A percentile compares a stretch with the other conserved stretches of the same genome.
Conservation (phyloP, 2,797 vertebrate genomes). For the Gymnocypris eckloni region DNA sequence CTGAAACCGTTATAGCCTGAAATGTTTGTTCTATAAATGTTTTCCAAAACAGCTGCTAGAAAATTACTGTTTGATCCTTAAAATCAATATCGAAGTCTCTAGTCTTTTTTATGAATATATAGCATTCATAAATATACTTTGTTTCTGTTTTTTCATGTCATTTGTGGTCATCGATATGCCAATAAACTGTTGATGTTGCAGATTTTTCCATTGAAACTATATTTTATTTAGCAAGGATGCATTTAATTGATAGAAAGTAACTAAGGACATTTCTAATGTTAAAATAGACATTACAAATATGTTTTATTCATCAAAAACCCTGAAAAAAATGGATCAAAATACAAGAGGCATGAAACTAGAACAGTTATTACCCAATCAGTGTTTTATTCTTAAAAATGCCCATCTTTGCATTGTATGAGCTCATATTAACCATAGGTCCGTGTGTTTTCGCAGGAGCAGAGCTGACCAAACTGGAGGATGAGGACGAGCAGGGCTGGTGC, state of each 20-base stretch:
- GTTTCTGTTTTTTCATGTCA: neutral
- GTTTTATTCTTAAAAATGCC: neutral
- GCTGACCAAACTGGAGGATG: conserved; percentile 94
- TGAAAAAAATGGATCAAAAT: neutral
- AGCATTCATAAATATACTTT: neutral
- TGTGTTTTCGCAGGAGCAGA: conserved; percentile 83
- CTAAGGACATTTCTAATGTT: neutral
- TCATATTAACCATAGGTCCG: neutral
- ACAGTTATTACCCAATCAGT: neutral
- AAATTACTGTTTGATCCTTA: neutral
- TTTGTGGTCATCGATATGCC: neutral
- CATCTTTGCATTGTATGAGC: neutral
- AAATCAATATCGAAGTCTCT: neutral
- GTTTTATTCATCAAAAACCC: neutral
- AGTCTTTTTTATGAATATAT: neutral
- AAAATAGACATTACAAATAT: neutral
- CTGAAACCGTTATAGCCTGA: neutral
- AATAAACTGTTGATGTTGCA: too few species aligned
- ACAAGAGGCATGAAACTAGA: neutral
- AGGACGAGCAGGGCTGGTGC: conserved; percentile 98
- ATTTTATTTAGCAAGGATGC: neutral
- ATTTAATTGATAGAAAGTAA: neutral
- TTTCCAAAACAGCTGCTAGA: neutral
- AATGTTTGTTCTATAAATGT: neutral
- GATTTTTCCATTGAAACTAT: neutral